Conservation (phyloP, 2,797 vertebrate species). For the Myotis pilosus region DNA sequence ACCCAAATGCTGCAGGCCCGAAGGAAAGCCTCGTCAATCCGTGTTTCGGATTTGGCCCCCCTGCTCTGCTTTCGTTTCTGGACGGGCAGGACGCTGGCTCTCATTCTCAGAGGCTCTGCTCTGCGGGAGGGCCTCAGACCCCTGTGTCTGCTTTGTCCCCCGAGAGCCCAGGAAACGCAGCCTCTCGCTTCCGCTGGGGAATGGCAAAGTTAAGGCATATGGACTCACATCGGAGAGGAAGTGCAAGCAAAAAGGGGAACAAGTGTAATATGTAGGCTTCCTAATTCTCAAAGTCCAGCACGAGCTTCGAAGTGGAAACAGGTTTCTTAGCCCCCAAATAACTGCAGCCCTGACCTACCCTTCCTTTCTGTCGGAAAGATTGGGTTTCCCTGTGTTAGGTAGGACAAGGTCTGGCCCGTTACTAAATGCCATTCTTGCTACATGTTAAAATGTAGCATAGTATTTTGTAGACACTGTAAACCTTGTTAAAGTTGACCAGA, state of each 20-base stretch:
- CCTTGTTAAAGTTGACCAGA: not conserved
- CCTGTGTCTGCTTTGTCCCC: rapidly evolving
- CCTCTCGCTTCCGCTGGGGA: rapidly evolving
- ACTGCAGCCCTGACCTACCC: too few relatives aligned
- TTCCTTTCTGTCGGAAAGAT: not conserved
- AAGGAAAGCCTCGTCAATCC: not conserved
- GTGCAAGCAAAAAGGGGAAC: not conserved
- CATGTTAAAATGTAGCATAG: not conserved
- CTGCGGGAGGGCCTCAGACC: not conserved
- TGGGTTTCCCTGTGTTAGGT: not conserved
- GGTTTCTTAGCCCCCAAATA: not conserved
- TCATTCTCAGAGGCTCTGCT: not conserved
- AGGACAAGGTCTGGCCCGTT: not conserved
- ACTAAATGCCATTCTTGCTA: not conserved
- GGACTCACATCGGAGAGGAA: not conserved
- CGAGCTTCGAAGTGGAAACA: not conserved
- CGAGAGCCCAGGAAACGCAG: not conserved
- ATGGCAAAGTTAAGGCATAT: not conserved
- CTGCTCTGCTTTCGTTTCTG: not conserved
- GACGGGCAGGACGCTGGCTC: not conserved
- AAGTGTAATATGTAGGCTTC: not conserved
- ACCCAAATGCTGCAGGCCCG: not conserved
- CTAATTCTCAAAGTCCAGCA: not conserved
- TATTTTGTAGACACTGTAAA: not conserved
- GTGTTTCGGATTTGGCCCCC: not conserved